Evolutionary conservation across 2,113 vertebrate genomes (phyloP).

Genomic region (Zingel zingel): DNA sequence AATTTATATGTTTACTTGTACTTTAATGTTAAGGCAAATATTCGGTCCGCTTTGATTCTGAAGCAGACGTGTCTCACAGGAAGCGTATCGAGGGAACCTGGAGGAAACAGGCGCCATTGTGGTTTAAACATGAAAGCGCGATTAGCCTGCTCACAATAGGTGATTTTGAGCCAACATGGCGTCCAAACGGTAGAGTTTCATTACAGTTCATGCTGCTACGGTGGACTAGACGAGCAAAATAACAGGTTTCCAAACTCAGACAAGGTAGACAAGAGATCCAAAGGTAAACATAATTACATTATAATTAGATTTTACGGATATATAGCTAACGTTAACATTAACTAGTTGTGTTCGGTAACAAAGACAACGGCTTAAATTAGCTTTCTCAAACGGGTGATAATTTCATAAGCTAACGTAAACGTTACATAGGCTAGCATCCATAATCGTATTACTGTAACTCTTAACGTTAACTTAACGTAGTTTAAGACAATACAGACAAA

Average conservation of each 20-base stretch:
- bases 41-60: not conserved
- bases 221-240: not conserved
- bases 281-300: conserved; percentile 56
- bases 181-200: conserved; percentile 14
- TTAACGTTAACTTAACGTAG: not conserved
- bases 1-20: not conserved
- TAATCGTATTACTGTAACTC: no score
- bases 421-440: not conserved
- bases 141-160: fast-evolving
- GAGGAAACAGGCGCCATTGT: conserved; percentile 76
- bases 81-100: conserved; percentile 8
- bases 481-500: no score
- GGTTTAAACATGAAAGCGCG: conserved; percentile 41
- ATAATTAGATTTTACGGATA: not conserved
- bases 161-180: conserved; percentile 74
- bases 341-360: not conserved
- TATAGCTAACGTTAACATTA: not conserved
- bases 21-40: conserved; percentile 42
- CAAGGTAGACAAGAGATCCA: conserved; percentile 5
- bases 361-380: not conserved
- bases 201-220: not conserved
- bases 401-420: not conserved
- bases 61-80: conserved; percentile 75
- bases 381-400: not conserved
- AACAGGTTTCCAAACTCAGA: conserved; percentile 39